Conservation (phyloP, 2,888 invertebrate species). For the Pollenia angustigena region DNA sequence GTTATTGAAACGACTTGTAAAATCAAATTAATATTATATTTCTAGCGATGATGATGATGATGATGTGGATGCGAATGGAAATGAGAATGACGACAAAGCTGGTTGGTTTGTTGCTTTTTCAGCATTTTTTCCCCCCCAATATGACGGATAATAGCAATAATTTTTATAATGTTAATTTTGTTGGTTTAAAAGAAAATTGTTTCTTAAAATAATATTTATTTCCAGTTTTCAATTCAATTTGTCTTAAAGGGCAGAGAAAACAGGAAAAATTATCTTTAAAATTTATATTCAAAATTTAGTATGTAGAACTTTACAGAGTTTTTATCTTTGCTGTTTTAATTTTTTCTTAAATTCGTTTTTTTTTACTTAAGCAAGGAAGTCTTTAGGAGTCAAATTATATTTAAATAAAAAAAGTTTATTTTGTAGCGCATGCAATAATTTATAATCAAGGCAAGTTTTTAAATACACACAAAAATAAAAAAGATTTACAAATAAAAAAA, state of each 20-base stretch:
- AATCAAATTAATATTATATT: slow-evolving; percentile 39
- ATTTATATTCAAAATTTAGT: no score
- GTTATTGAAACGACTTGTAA: slow-evolving; percentile 19
- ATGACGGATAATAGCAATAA: background rate
- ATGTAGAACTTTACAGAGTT: no score
- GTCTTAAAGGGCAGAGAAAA: background rate
- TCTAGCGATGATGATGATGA: no score
- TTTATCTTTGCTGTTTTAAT: no score
- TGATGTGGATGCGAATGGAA: background rate
- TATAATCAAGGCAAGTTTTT: no score
- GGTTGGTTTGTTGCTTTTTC: slow-evolving; percentile 10
- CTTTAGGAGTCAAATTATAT: no score
- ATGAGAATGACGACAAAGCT: slow-evolving; percentile 2
- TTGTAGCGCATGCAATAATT: no score
- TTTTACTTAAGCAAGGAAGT: no score
- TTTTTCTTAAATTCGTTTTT: no score
- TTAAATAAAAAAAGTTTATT: no score
- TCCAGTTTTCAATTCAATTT: background rate
- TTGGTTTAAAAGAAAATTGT: background rate
- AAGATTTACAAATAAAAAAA: no score
- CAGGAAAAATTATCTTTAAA: background rate
- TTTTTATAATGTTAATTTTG: slow-evolving; percentile 2
- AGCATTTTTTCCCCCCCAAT: background rate
- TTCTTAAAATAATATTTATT: slow-evolving; percentile 4
- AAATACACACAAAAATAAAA: no score